Base-by-base conservation (phyloP, 37 sponge, comb jelly and placozoan genomes). In the Haliclona indistincta region DNA sequence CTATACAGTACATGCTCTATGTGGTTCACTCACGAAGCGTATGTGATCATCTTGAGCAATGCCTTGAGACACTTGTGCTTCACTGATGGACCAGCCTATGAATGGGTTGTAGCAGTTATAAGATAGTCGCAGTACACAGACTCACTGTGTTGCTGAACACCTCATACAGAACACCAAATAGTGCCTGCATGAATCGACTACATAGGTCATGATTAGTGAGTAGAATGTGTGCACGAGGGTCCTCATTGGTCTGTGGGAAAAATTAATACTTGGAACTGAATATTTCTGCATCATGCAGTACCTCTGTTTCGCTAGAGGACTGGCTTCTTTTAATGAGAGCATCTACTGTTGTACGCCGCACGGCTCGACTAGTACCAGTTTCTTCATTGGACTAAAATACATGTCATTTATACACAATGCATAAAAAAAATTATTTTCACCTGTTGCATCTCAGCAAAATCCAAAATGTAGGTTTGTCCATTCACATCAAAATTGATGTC, bases 1-100 rank as follows among this genome's bases (percentile, higher is more conserved):
- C 2, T 19, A 52, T 22, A 45, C 39, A 63, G 8, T 29, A 5
- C 49, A 53, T 15, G 4, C 25, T n/a, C 13, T 20, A 40, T 29
- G 40, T 4, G 38, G 6, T 43, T 42, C 28, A 79, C 89, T 69
- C 43, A 94, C 95, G 80, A 79, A 38, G 95, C 38, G 70, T 75
- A 92, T 74, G 91, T 82, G 29, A 96, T 62, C 52, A 93, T 79
- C 47, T 83, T 84, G 26, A 95, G 66, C 7, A 96, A 81, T 37
- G 89, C 76, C 38, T 83, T 74, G 39, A 96, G 67, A 52, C 95
- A 96, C 82, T 90, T 93, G 73, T 78, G 81, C 19, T 78, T 84
- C 10, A 96, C 75, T 3, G 67, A 51, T 26, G 91, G 82, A 5
- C 87, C 88, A 67, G 91, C 89, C 95, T 94, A 53, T 25, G 40